A percentile compares a stretch with the other conserved stretches of the same genome.
Conservation (phyloP, 2,888 invertebrate genomes). For the Neria commutata region DNA sequence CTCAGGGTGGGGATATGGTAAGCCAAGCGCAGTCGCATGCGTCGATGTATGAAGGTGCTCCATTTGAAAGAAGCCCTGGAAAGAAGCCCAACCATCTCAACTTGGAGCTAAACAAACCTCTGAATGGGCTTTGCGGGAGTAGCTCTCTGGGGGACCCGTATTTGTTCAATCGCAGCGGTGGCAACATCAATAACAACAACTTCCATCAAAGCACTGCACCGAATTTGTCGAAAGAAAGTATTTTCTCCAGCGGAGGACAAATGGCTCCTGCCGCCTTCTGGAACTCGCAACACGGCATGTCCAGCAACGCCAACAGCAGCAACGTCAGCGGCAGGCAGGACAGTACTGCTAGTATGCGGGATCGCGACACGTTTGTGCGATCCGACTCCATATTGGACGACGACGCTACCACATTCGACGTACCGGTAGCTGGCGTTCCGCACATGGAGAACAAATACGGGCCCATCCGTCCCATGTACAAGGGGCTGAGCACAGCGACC, state of each 20-base stretch:
- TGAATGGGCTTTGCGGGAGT: constrained; percentile 21
- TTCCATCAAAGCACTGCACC: neutral
- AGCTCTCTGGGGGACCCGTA: constrained; percentile 8
- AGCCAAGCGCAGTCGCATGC: constrained; percentile 26
- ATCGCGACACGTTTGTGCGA: constrained; percentile 59
- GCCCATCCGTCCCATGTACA: constrained; percentile 68
- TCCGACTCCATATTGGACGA: constrained; percentile 67
- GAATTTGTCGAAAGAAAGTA: constrained; percentile 6
- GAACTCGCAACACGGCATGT: constrained; percentile 15
- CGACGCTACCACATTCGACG: constrained; percentile 70
- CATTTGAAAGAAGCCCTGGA: neutral
- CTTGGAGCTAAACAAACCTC: constrained; percentile 35
- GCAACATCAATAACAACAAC: constrained; percentile 1
- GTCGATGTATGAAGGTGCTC: neutral
- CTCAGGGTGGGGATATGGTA: constrained; percentile 36
- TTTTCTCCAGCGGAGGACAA: constrained; percentile 5
- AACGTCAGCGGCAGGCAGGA: neutral
- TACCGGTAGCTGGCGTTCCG: constrained; percentile 60
- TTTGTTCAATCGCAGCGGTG: constrained; percentile 16
- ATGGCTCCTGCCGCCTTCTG: constrained; percentile 28
- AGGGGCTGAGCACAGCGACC: constrained; percentile 32
- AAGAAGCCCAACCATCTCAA: constrained; percentile 27
- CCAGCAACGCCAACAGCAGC: neutral
- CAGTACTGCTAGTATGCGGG: constrained; percentile 31
- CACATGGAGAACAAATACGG: constrained; percentile 68